These are phyloP conservation scores for Danio rerio DNA, from an alignment of 2,113 vertebrate genomes.

Conservation along the genomic window DNA sequence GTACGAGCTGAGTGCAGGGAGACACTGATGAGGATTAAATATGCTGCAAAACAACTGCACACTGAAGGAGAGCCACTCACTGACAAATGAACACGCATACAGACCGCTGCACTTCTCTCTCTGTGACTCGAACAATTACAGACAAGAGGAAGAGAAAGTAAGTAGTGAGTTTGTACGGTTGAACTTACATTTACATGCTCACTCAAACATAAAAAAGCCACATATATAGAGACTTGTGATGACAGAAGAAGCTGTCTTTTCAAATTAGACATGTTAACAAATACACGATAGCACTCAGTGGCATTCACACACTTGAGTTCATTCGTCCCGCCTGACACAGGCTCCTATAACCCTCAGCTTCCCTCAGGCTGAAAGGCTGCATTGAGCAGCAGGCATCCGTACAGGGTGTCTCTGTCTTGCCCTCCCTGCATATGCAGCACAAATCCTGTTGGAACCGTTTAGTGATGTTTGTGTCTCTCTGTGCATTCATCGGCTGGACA, in stretches of 20 bases:
- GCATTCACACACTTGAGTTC: constrained; percentile 13
- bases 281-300: constrained; percentile 10
- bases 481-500: constrained; percentile 50
- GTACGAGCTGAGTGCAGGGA: constrained; percentile 89
- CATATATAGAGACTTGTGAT: background rate
- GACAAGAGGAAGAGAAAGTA: background rate
- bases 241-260: background rate
- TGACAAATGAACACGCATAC: constrained; percentile 33
- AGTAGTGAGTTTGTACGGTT: constrained; percentile 1
- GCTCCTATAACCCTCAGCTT: constrained; percentile 30
- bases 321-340: constrained; percentile 17
- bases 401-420: constrained; percentile 48
- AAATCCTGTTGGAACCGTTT: constrained; percentile 60
- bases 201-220: constrained; percentile 12
- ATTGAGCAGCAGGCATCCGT: constrained; percentile 50
- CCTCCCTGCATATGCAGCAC: constrained; percentile 47
- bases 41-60: constrained; percentile 73
- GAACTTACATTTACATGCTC: background rate
- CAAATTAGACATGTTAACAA: background rate
- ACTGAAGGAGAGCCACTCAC: constrained; percentile 51
- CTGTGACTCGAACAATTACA: constrained; percentile 39
- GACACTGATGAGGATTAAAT: constrained; percentile 89
- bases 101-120: background rate
- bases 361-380: constrained; percentile 49
- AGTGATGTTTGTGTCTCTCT: constrained; percentile 60